Percentiles rank a stretch among this genome's conserved stretches.
Evolutionary conservation across 2,113 vertebrate genomes (phyloP).

Genomic region (Blennius ocellaris): DNA sequence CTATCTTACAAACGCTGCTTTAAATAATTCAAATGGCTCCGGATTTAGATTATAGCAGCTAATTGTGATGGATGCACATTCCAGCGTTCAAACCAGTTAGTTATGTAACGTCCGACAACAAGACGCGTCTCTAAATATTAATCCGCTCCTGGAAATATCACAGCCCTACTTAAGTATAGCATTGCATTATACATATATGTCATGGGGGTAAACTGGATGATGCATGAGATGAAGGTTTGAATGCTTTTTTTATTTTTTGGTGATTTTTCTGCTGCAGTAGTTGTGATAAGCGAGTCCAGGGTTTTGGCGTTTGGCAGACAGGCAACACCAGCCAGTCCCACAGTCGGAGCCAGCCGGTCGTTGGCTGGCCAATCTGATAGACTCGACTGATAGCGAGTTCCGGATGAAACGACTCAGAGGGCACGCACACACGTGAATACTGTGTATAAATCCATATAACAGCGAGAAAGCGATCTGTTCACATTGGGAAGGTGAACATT

Average conservation of each 20-base stretch:
- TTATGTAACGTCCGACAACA: neutral
- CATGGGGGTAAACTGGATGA: no score
- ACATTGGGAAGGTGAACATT: constrained; percentile 16
- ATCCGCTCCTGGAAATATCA: neutral
- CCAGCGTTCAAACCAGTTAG: constrained; percentile 23
- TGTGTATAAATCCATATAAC: neutral
- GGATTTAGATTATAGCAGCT: constrained; percentile 43
- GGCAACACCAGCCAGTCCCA: constrained; percentile 37
- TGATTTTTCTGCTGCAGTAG: constrained; percentile 24
- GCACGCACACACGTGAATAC: neutral
- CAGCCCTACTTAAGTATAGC: constrained; percentile 9
- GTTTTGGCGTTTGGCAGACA: constrained; percentile 34
- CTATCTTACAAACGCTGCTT: constrained; percentile 26
- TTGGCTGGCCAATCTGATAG: constrained; percentile 54
- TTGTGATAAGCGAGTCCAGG: constrained; percentile 11
- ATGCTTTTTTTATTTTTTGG: neutral
- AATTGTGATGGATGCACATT: constrained; percentile 45
- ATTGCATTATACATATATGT: neutral
- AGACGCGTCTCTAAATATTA: constrained; percentile 3
- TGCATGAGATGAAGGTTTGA: neutral
- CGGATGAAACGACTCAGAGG: constrained; percentile 21
- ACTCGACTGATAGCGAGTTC: constrained; percentile 38
- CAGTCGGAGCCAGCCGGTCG: constrained; percentile 52
- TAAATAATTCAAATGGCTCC: constrained; percentile 45
- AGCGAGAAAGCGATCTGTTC: constrained; percentile 4